A percentile compares a stretch with the other conserved stretches of the same genome.
phyloP scores from a whole-genome alignment of 92 coral and sea anemone species.

The Zoanthus sociatus region DNA sequence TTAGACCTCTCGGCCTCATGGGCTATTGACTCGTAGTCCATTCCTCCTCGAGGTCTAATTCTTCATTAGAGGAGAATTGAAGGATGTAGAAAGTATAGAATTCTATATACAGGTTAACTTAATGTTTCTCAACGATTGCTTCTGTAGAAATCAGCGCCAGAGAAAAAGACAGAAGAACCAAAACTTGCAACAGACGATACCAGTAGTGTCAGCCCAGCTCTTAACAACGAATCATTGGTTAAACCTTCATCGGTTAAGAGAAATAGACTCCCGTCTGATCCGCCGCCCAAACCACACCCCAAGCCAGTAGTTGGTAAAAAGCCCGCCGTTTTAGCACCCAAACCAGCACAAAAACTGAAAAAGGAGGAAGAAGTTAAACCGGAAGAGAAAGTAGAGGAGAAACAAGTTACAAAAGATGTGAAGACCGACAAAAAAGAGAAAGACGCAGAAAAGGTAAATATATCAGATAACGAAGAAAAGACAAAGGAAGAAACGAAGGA shows the following conservation, averaged over 20 bases:
- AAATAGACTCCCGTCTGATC: constrained; percentile 32
- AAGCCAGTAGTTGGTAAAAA: constrained; percentile 31
- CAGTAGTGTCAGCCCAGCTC: constrained; percentile 6
- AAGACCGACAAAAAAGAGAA: not conserved
- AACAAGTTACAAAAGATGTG: not conserved
- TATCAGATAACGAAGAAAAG: constrained; percentile 21
- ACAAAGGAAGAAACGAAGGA: constrained; percentile 27
- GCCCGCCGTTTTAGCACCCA: constrained; percentile 14
- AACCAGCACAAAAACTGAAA: constrained; percentile 40
- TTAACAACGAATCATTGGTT: constrained; percentile 18
- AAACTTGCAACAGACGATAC: constrained; percentile 22
- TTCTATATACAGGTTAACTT: not conserved
- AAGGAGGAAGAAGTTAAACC: constrained; percentile 33
- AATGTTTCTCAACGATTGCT: not conserved
- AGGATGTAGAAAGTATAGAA: not conserved
- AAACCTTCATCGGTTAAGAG: constrained; percentile 32
- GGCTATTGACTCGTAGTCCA: no score
- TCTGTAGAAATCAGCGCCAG: constrained; percentile 30
- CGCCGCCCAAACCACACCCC: constrained; percentile 45
- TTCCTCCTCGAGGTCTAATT: no score
- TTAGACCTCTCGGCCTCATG: no score
- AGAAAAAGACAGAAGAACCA: constrained; percentile 27
- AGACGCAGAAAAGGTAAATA: constrained; percentile 43
- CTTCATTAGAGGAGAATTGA: no score
- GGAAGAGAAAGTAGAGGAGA: constrained; percentile 39